phyloP scores from a whole-genome alignment of 2,113 vertebrate genomes.

The Catharus bicknelli region DNA sequence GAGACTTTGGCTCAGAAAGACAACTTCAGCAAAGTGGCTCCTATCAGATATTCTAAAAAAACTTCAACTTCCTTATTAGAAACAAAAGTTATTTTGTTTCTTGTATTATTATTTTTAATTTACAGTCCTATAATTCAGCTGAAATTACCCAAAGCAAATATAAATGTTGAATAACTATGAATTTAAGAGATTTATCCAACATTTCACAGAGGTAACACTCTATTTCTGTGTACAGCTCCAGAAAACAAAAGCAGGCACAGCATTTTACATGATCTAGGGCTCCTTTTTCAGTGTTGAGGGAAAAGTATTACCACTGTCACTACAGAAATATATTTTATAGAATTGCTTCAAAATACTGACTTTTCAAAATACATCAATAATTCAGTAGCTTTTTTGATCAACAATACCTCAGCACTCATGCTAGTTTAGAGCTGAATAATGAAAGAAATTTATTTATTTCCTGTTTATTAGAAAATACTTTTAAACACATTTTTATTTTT shows the following conservation, averaged over 20 bases:
- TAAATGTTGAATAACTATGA: not conserved
- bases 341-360: not conserved
- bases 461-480: not conserved
- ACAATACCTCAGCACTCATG: not conserved
- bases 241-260: not conserved
- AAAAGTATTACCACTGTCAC: not conserved
- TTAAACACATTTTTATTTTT: not conserved
- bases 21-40: slow-evolving; percentile 15
- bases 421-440: not conserved
- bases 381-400: not conserved
- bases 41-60: not conserved
- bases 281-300: not conserved
- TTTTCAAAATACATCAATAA: slow-evolving; percentile 7
- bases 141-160: not conserved
- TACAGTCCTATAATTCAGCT: not conserved
- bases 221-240: not conserved
- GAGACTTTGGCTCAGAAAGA: slow-evolving; percentile 14
- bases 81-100: not conserved
- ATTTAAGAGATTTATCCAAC: not conserved
- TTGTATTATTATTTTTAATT: not conserved
- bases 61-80: not conserved
- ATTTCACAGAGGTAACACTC: not conserved
- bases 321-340: not conserved
- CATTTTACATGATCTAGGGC: not conserved
- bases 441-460: not conserved